phyloP scores from a whole-genome alignment of 2,888 invertebrate genomes.

The Antitype chi region DNA sequence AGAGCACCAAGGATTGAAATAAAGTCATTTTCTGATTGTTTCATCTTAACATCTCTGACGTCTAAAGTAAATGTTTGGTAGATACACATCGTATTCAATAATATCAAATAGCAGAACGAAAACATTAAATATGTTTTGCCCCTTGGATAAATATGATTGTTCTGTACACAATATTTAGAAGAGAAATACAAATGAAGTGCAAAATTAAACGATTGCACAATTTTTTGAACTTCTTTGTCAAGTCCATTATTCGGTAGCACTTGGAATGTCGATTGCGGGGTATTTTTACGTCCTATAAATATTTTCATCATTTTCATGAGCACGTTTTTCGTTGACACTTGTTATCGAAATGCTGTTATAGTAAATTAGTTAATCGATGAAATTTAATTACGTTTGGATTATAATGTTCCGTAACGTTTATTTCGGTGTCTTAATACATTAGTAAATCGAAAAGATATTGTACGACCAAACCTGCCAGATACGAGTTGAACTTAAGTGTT shows the following conservation, averaged over 20 bases:
- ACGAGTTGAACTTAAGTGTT: no score
- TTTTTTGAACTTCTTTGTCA: conserved; percentile 10
- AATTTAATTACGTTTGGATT: no score
- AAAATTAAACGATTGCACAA: conserved; percentile 26
- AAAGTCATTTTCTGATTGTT: not conserved
- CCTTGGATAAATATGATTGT: conserved; percentile 22
- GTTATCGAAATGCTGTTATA: no score
- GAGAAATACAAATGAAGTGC: conserved; percentile 1
- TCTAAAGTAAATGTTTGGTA: not conserved
- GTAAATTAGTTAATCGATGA: no score
- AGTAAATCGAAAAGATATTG: not conserved
- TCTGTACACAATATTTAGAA: conserved; percentile 26
- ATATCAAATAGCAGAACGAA: not conserved
- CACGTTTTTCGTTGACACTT: no score
- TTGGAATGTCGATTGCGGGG: not conserved
- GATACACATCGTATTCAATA: not conserved
- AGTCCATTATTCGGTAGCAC: conserved; percentile 5
- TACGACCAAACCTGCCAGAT: not conserved
- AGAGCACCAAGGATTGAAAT: not conserved
- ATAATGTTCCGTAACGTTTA: not conserved
- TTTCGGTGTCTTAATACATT: not conserved
- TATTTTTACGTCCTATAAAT: no score
- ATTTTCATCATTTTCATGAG: no score
- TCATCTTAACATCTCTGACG: not conserved
- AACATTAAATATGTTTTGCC: not conserved